Conservation (phyloP, 2,888 invertebrate species). For the Myopa testacea region DNA sequence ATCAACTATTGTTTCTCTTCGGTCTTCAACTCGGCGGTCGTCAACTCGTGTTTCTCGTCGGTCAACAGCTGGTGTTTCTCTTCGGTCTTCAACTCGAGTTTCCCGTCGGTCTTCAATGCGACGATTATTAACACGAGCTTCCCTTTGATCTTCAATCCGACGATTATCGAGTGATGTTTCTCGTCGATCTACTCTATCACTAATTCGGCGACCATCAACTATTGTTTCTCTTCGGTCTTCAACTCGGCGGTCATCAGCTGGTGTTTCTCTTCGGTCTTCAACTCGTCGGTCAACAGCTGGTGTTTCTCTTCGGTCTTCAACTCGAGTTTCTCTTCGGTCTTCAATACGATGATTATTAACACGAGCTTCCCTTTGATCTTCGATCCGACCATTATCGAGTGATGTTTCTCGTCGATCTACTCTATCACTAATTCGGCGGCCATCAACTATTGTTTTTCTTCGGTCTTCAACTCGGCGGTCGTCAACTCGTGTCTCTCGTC, state of each 20-base stretch:
- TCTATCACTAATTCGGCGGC: conserved; percentile 2
- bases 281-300: background rate
- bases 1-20: no score
- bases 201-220: background rate
- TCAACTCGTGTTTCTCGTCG: no score
- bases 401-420: conserved; percentile 7
- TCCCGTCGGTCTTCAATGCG: background rate
- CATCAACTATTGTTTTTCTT: background rate
- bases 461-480: background rate
- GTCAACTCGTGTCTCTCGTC: no score
- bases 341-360: background rate
- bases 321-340: background rate
- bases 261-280: conserved; percentile 3
- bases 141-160: background rate
- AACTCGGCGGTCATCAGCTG: background rate
- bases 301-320: background rate
- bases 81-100: no score
- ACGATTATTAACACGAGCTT: no score
- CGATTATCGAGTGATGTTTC: background rate
- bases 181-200: background rate
- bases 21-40: no score
- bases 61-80: no score
- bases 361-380: background rate
- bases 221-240: background rate
- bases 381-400: background rate